These are phyloP conservation scores for Oreonectes daqikongensis DNA, from an alignment of 2,797 vertebrate species.

Conservation along the genomic window DNA sequence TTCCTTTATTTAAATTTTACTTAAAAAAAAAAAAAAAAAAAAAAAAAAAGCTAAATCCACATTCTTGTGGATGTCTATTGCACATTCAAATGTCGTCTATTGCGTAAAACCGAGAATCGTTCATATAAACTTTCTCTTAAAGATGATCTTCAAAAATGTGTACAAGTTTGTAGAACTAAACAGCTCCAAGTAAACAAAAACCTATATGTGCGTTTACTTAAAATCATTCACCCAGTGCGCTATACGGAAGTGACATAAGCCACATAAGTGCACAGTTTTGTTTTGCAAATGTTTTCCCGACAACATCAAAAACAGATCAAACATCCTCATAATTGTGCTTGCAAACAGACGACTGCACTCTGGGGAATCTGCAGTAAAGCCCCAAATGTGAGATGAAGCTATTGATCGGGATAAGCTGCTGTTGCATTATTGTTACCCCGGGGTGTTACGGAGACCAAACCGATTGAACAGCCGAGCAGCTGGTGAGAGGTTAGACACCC, in stretches of 20 bases:
- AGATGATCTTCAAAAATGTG: too few relatives aligned
- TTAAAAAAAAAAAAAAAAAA: too few relatives aligned
- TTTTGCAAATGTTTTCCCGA: conserved; percentile 29
- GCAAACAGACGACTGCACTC: conserved; percentile 61
- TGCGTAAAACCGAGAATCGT: too few relatives aligned
- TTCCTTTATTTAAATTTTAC: too few relatives aligned
- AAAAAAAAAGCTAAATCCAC: too few relatives aligned
- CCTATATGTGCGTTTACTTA: too few relatives aligned
- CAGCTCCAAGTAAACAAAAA: too few relatives aligned
- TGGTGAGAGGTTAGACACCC: conserved; percentile 59
- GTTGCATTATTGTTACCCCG: conserved; percentile 56
- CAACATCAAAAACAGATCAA: conserved; percentile 38
- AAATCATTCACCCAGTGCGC: neutral
- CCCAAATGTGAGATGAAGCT: conserved; percentile 57
- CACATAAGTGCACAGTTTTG: neutral
- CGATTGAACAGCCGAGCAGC: conserved; percentile 56
- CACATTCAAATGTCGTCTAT: too few relatives aligned
- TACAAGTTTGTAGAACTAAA: too few relatives aligned
- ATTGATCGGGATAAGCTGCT: conserved; percentile 59
- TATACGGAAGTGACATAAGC: neutral
- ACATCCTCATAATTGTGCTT: conserved; percentile 53
- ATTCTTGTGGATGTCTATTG: too few relatives aligned
- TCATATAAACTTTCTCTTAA: too few relatives aligned
- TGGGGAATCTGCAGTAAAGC: conserved; percentile 54
- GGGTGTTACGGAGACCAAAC: conserved; percentile 50